Evolutionary conservation across 2,113 vertebrate species (phyloP).

Genomic region (Aviceda subcristata): DNA sequence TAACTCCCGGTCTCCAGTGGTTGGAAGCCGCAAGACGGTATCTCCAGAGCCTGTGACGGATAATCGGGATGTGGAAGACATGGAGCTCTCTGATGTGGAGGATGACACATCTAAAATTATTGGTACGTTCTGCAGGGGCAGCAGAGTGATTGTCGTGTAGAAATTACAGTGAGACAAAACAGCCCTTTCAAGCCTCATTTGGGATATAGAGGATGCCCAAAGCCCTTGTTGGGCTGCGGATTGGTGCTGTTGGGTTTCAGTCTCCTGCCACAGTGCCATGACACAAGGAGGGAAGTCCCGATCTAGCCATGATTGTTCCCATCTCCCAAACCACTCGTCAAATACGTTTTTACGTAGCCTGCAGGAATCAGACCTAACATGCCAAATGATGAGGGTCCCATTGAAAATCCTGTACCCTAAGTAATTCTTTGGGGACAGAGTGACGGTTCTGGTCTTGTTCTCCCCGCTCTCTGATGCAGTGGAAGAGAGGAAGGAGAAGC

Average conservation of each 20-base stretch:
- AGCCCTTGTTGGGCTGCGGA: not conserved
- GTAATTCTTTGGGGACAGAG: rapidly evolving
- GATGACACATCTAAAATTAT: slow-evolving; percentile 76
- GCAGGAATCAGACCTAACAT: not conserved
- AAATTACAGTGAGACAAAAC: rapidly evolving
- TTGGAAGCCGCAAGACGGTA: slow-evolving; percentile 65
- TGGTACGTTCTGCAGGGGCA: slow-evolving; percentile 62
- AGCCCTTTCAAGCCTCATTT: rapidly evolving
- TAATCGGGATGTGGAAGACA: slow-evolving; percentile 88
- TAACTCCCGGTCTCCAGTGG: slow-evolving; percentile 47
- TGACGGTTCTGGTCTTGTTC: not conserved
- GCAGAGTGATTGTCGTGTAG: rapidly evolving
- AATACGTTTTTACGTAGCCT: rapidly evolving
- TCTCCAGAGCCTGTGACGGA: slow-evolving; percentile 78
- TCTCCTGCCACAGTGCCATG: not conserved
- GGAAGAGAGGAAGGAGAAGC: slow-evolving; percentile 85
- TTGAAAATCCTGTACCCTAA: not conserved
- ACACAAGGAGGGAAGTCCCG: not conserved
- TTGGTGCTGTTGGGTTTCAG: not conserved
- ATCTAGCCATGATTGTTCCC: rapidly evolving
- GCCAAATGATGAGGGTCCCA: not conserved
- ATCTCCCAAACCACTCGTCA: rapidly evolving
- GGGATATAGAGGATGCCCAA: not conserved
- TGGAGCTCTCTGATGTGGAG: slow-evolving; percentile 96
- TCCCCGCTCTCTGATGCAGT: slow-evolving; percentile 37